Base-by-base conservation (phyloP, 2,797 vertebrate genomes). In the Schizopygopsis malacanthus region DNA sequence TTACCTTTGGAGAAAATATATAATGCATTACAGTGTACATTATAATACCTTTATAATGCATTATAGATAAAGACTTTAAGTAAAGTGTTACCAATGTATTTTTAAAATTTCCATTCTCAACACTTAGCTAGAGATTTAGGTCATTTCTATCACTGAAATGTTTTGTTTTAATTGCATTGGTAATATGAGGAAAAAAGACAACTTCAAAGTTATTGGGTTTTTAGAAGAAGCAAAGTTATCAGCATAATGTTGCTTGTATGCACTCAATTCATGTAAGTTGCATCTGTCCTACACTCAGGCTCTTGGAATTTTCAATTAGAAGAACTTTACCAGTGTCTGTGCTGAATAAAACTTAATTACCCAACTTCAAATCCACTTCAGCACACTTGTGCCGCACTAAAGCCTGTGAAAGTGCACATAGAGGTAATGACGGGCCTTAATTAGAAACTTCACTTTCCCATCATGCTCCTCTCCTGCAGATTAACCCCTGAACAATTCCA, bases 371-470 rank as follows among this genome's bases (percentile, higher is more conserved):
- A 47, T 65, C 70, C 90, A 52, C 91, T 92, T 91, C 91, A 88
- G 73, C 76, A 85, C 92, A 94, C 93, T 94, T 86, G 90, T 93
- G 90, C 86, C 85, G 88, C 88, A 92, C 91, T 90, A 92, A 93
- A 90, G n/a, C 71, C 92, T 89, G 91, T 93, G 94, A 94, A 93
- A 93, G 92, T 87, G 91, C 91, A 89, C 92, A 93, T 92, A 90
- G 91, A 93, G 90, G 92, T 28, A 25, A 82, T 92, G 90, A 92
- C 93, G 90, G 93, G 91, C 90, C 91, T 94, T 94, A 94, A 95
- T 95, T 95, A 95, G 94, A 85, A 95, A 93, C 92, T 92, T 92
- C 81, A 86, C 87, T 90, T 92, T 93, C 92, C 90, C 93, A 90
- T 79, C 90, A 88, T 67, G 77, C 37, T 86, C 85, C 88, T 90